phyloP scores from a whole-genome alignment of 2,113 vertebrate genomes.

The Clupea harengus region DNA sequence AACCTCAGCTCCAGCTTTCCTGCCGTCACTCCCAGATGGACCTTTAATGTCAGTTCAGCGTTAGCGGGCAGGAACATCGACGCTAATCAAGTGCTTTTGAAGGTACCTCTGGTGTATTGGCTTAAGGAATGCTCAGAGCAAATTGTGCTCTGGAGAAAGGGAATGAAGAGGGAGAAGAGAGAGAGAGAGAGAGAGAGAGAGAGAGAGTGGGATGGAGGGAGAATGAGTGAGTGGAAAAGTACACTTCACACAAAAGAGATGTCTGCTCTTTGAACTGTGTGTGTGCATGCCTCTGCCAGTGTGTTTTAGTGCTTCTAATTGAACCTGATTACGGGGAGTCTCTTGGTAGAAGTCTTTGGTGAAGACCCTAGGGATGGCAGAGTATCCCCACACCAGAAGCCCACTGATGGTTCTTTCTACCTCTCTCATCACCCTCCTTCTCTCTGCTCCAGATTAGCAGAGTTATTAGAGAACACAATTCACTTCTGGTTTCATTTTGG shows the following conservation, averaged over 20 bases:
- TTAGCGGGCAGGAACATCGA: constrained; percentile 52
- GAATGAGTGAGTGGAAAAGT: constrained; percentile 24
- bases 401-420: background rate
- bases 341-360: constrained; percentile 22
- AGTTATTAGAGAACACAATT: background rate
- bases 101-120: constrained; percentile 49
- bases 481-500: background rate
- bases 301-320: constrained; percentile 41
- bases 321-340: constrained; percentile 45
- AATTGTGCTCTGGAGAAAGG: constrained; percentile 51
- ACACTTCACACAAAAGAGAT: constrained; percentile 7
- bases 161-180: constrained; percentile 10
- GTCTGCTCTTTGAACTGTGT: constrained; percentile 42
- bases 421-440: background rate
- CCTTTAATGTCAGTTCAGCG: constrained; percentile 54
- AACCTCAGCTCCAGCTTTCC: background rate
- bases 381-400: background rate
- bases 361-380: background rate
- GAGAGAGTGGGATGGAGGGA: constrained; percentile 16
- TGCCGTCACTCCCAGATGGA: constrained; percentile 21
- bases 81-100: constrained; percentile 56
- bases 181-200: constrained; percentile 17
- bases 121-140: constrained; percentile 45
- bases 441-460: background rate
- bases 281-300: background rate